Base-by-base conservation (phyloP, 2,113 vertebrate species). In the Cynopterus brachyotis region DNA sequence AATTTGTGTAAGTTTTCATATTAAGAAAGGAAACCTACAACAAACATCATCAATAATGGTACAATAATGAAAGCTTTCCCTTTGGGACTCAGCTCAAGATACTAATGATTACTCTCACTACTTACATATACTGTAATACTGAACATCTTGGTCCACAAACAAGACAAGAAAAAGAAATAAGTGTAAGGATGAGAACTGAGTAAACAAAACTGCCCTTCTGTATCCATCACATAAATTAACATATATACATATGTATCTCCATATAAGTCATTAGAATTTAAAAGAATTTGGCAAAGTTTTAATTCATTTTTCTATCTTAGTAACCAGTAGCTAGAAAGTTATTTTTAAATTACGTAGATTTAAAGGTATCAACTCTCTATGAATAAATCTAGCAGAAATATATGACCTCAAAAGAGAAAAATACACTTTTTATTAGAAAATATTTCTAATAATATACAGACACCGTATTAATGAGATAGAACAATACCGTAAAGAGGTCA, bases 291-390 rank as follows among this genome's bases (percentile, higher is more conserved):
- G 35, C 57, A 47, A 72, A 79, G 26, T 72, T 88, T 96, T 59
- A 37, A 50, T 45, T 82, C 57, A 79, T 62, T 84, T 93, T 85
- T 93, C 42, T 72, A 90, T 90, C 45, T 93, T 84, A 64, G 45
- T 37, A 69, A 84, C 35, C 45, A 72, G 59, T 11, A 69, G 53
- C 70, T 45, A 62, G 62, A 40, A 70, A 78, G 85, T 17, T 69
- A 0, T 76, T 53, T 89, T 85, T 55, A 85, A 72, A 80, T 57
- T 73, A 42, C 40, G 6, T 35, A 86, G 42, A 35, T 82, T 76
- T 87, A 60, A 57, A 69, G 11, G 76, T 62, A 45, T 60, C 50
- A 75, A 76, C 55, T 69, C 70, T 28, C 32, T 73, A 69, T 55
- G 35, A 81, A 35, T 28, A 80, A 76, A 86, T 76, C 67, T 87